Percentiles rank a stretch among this genome's conserved stretches.
phyloP scores from a whole-genome alignment of 2,113 vertebrate genomes.

The Fulmarus glacialis region DNA sequence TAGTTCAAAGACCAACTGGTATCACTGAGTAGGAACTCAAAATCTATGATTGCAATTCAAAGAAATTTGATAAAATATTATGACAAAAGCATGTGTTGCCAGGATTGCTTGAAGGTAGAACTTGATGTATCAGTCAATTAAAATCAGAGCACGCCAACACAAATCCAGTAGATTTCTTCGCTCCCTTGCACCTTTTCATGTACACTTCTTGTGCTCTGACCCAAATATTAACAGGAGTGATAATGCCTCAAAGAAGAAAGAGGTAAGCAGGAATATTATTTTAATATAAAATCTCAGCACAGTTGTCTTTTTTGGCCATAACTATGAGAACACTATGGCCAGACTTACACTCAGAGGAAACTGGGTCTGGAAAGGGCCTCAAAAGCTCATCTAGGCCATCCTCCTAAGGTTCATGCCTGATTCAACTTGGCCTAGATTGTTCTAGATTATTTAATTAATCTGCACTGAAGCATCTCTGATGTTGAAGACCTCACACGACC shows the following conservation, averaged over 20 bases:
- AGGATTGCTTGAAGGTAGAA: neutral
- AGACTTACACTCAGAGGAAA: neutral
- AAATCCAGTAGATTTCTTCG: neutral
- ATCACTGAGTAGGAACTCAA: neutral
- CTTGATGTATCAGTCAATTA: neutral
- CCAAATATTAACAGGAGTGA: neutral
- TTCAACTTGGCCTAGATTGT: neutral
- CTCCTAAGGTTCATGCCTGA: neutral
- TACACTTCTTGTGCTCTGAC: neutral
- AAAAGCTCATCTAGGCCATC: neutral
- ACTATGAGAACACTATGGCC: neutral
- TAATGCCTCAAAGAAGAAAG: neutral
- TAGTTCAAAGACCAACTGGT: neutral
- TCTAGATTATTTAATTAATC: neutral
- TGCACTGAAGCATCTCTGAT: neutral
- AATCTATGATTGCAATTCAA: neutral
- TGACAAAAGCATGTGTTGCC: neutral
- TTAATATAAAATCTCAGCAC: neutral
- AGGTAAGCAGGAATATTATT: neutral
- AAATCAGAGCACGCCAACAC: neutral
- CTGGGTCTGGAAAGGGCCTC: neutral
- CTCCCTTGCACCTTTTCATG: neutral
- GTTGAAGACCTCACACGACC: neutral
- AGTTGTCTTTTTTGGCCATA: neutral
- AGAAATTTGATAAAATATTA: neutral